Conservation (phyloP, 2,113 vertebrate species). For the Gymnorhina tibicen region DNA sequence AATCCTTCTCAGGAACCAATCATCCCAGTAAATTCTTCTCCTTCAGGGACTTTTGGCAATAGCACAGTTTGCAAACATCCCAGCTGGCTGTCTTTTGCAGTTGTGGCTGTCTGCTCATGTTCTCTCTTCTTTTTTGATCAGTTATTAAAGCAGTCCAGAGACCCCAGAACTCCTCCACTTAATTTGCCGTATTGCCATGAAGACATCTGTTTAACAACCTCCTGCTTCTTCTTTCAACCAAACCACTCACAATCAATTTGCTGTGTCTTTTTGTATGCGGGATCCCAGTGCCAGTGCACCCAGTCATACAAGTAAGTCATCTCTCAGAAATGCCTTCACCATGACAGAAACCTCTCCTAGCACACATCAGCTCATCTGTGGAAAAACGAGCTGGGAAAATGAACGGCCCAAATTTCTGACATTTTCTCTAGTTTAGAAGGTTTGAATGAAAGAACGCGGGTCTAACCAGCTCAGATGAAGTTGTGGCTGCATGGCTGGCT, state of each 20-base stretch:
- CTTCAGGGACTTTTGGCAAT: conserved; percentile 7
- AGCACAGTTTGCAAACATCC: not conserved
- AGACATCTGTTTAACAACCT: not conserved
- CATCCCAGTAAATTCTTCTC: not conserved
- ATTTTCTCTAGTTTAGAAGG: not conserved
- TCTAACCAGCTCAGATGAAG: not conserved
- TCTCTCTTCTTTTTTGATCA: not conserved
- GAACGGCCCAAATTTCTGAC: not conserved
- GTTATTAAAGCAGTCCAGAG: not conserved
- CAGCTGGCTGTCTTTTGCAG: not conserved
- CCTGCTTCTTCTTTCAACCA: not conserved
- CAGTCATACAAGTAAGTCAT: not conserved
- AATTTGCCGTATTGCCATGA: not conserved
- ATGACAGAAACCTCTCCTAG: not conserved
- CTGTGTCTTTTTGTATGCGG: accelerated
- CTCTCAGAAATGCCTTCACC: not conserved
- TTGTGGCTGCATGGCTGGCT: not conserved
- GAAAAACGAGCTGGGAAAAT: not conserved
- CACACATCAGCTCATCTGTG: not conserved
- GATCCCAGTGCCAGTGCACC: not conserved
- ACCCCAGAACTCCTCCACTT: not conserved
- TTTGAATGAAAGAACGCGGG: not conserved
- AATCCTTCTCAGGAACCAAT: not conserved
- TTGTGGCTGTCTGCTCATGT: not conserved
- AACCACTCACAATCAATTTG: not conserved